Conservation (phyloP, 2,113 vertebrate species). For the Heliornis fulica region DNA sequence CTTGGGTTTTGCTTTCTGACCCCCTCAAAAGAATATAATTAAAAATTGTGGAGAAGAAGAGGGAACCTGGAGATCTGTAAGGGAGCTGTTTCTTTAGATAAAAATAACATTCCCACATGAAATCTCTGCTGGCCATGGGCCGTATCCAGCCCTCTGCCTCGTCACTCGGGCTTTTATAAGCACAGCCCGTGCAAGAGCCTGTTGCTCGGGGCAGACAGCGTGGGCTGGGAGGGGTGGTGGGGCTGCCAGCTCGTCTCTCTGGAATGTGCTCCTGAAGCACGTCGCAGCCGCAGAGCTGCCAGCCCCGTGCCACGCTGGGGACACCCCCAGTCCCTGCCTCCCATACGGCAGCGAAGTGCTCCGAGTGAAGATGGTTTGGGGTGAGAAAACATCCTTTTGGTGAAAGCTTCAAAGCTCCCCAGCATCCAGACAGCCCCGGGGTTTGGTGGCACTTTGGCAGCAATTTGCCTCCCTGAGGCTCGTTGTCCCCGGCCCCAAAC, state of each 20-base stretch:
- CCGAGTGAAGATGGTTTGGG: slow-evolving; percentile 1
- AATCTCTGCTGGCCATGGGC: fast-evolving
- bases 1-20: neutral
- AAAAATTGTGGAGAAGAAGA: no score
- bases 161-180: neutral
- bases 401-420: neutral
- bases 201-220: fast-evolving
- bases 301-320: neutral
- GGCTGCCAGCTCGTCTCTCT: neutral
- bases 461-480: neutral
- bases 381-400: neutral
- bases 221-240: neutral
- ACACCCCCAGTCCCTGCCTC: neutral
- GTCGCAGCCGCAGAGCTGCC: slow-evolving; percentile 9
- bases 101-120: neutral
- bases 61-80: neutral
- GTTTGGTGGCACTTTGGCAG: neutral
- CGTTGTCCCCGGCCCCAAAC: neutral
- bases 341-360: slow-evolving; percentile 30
- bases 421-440: neutral
- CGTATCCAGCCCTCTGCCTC: neutral
- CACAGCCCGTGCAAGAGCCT: neutral
- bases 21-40: no score
- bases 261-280: slow-evolving; percentile 61
- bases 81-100: neutral